Conservation (phyloP, 30 jellyfish, hydroid and myxozoan species). For the Clytia hemisphaerica region DNA sequence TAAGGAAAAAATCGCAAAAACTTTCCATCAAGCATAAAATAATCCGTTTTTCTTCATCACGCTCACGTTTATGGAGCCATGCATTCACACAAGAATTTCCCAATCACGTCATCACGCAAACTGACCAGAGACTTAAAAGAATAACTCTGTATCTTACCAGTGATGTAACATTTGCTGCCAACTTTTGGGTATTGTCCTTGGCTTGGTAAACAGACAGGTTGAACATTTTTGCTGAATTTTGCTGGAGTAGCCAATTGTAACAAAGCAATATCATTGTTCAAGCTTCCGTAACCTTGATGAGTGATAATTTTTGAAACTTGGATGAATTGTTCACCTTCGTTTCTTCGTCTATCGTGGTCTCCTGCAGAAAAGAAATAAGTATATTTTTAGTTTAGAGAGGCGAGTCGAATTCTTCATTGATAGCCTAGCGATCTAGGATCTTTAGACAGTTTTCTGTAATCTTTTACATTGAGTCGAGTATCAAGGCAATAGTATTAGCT, state of each 20-base stretch:
- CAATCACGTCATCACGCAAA: no score
- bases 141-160: slow-evolving; percentile 1
- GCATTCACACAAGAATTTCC: no score
- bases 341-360: neutral
- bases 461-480: no score
- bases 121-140: no score
- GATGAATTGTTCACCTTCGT: neutral
- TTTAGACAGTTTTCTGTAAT: no score
- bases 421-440: no score
- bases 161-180: neutral
- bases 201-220: neutral
- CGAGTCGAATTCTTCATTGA: no score
- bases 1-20: neutral
- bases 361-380: neutral
- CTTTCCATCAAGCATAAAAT: no score
- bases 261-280: slow-evolving; percentile 10
- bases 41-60: no score
- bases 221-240: neutral
- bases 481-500: no score
- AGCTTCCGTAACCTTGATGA: neutral
- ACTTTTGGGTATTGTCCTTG: neutral
- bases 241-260: neutral
- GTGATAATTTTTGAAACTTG: neutral
- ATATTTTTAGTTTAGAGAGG: no score
- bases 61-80: no score